These are phyloP conservation scores for Electrophaes corylata DNA, from an alignment of 2,888 invertebrate genomes.

Conservation along the genomic window DNA sequence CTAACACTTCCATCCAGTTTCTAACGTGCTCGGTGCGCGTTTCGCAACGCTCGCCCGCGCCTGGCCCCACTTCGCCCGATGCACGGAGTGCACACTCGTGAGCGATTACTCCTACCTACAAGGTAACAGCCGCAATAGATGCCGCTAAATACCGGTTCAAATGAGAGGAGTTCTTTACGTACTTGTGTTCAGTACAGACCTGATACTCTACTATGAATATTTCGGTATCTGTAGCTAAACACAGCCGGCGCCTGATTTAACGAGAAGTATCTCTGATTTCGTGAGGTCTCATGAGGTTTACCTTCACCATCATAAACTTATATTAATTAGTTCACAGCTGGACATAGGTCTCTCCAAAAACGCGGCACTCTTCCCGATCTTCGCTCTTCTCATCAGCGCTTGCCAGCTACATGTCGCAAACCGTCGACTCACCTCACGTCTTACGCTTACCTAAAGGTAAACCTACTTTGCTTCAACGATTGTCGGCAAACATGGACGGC, in stretches of 20 bases:
- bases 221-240: neutral
- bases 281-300: constrained; percentile 14
- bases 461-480: no score
- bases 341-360: no score
- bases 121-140: constrained; percentile 62
- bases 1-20: constrained; percentile 83
- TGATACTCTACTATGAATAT: constrained; percentile 14
- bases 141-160: constrained; percentile 47
- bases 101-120: constrained; percentile 61
- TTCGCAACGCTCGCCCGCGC: constrained; percentile 74
- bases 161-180: constrained; percentile 30
- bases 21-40: constrained; percentile 78
- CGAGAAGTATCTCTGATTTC: neutral
- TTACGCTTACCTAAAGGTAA: no score
- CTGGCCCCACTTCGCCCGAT: constrained; percentile 66
- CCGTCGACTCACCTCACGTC: no score
- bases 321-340: no score
- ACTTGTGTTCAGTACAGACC: constrained; percentile 6
- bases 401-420: no score
- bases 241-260: neutral
- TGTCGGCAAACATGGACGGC: no score
- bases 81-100: constrained; percentile 64
- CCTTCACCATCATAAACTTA: no score
- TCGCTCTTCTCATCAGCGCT: no score
- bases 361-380: no score